Conservation (phyloP, 2,797 vertebrate species). For the Steatocranus sp. region DNA sequence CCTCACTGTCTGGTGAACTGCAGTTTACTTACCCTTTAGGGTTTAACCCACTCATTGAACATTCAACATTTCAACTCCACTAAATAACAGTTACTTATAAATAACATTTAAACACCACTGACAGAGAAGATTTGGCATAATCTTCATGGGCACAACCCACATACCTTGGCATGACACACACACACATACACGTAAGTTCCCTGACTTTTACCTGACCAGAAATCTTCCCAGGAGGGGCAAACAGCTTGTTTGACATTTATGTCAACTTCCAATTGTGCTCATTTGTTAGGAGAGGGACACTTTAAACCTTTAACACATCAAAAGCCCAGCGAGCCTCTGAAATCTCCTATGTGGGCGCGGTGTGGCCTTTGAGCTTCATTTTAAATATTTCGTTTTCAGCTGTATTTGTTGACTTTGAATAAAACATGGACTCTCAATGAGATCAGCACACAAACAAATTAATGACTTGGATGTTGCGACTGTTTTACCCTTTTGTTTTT, state of each 20-base stretch:
- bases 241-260: neutral
- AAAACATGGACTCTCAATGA: neutral
- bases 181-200: neutral
- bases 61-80: neutral
- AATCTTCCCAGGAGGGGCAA: neutral
- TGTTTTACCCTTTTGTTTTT: neutral
- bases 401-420: neutral
- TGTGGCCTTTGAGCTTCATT: neutral
- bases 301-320: neutral
- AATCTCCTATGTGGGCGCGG: neutral
- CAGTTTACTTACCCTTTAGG: neutral
- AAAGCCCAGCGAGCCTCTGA: neutral
- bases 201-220: neutral
- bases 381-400: rapidly evolving
- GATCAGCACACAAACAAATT: neutral
- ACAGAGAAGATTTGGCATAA: neutral
- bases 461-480: neutral
- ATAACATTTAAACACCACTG: neutral
- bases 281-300: neutral
- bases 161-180: neutral
- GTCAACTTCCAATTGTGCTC: neutral
- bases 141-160: neutral
- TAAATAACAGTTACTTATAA: neutral
- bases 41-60: neutral
- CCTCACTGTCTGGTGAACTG: neutral